Evolutionary conservation across 2,113 vertebrate genomes (phyloP).

Genomic region (Acanthochromis polyacanthus): DNA sequence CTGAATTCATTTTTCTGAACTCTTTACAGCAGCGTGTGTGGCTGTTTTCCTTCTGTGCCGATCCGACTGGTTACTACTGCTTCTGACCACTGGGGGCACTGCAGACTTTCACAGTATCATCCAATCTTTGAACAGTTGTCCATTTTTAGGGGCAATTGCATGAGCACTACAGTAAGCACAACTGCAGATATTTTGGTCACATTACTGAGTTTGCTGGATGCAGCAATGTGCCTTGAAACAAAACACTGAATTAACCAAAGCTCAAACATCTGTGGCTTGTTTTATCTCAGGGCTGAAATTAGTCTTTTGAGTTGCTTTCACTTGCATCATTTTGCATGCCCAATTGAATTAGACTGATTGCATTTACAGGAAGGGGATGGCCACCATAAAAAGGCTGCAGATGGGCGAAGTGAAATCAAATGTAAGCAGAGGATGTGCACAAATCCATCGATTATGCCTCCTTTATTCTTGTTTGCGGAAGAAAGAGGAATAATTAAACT

Average conservation of each 20-base stretch:
- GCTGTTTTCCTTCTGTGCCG: neutral
- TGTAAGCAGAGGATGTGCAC: slow-evolving; percentile 68
- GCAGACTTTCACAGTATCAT: slow-evolving; percentile 4
- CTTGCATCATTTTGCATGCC: slow-evolving; percentile 73
- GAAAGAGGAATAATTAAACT: slow-evolving; percentile 62
- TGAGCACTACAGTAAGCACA: neutral
- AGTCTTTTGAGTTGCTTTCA: slow-evolving; percentile 67
- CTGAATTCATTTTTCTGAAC: slow-evolving; percentile 42
- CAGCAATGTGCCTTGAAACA: slow-evolving; percentile 34
- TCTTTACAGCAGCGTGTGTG: slow-evolving; percentile 18
- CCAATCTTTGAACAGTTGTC: neutral
- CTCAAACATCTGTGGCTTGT: slow-evolving; percentile 57
- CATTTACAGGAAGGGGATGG: slow-evolving; percentile 70
- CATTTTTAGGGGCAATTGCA: slow-evolving; percentile 23
- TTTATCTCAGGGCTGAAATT: slow-evolving; percentile 67
- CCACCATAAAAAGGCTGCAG: slow-evolving; percentile 71
- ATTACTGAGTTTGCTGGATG: slow-evolving; percentile 30
- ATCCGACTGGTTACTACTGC: neutral
- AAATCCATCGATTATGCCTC: slow-evolving; percentile 62
- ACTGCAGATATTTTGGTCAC: slow-evolving; percentile 34
- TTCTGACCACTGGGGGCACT: slow-evolving; percentile 39
- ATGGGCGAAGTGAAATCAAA: slow-evolving; percentile 72
- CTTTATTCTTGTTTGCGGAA: slow-evolving; percentile 57
- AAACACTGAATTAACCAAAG: slow-evolving; percentile 35
- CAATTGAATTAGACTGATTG: slow-evolving; percentile 77